These are phyloP conservation scores for Coleophora deauratella DNA, from an alignment of 2,888 invertebrate genomes.

Conservation along the genomic window DNA sequence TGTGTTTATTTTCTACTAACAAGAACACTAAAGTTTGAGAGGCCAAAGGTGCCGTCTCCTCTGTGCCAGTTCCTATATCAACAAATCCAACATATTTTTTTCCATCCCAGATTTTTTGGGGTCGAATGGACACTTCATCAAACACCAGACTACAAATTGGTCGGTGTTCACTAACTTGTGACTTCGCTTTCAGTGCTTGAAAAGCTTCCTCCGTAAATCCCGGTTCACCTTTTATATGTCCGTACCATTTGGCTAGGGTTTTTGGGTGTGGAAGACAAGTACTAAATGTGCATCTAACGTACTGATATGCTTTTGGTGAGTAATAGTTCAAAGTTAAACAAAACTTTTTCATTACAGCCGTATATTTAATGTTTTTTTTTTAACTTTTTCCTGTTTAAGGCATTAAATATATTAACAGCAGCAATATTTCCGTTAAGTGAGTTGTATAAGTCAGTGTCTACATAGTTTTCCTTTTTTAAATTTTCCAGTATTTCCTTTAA, in stretches of 20 bases:
- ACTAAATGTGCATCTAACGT: constrained; percentile 10
- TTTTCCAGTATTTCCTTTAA: constrained; percentile 9
- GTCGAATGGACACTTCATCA: no score
- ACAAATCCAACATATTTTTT: no score
- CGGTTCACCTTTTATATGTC: constrained; percentile 6
- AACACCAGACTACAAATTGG: no score
- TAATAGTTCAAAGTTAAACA: constrained; percentile 9
- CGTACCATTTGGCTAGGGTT: constrained; percentile 12
- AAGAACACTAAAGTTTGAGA: no score
- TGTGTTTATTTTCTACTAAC: no score
- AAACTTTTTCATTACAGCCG: constrained; percentile 7
- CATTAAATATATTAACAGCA: constrained; percentile 5
- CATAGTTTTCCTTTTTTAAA: constrained; percentile 10
- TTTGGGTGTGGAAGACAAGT: constrained; percentile 12
- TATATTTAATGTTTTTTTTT: neutral
- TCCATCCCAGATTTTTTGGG: no score
- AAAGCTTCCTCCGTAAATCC: constrained; percentile 11
- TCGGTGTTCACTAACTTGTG: constrained; percentile 5
- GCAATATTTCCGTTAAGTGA: constrained; percentile 5
- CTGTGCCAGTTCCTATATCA: no score
- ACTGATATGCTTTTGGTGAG: constrained; percentile 11
- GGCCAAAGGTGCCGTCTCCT: no score
- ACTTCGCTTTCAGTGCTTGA: constrained; percentile 8
- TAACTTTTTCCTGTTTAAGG: neutral
- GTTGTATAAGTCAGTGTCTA: constrained; percentile 8